Conservation (phyloP, 2,888 invertebrate species). For the Drosophila formosana region DNA sequence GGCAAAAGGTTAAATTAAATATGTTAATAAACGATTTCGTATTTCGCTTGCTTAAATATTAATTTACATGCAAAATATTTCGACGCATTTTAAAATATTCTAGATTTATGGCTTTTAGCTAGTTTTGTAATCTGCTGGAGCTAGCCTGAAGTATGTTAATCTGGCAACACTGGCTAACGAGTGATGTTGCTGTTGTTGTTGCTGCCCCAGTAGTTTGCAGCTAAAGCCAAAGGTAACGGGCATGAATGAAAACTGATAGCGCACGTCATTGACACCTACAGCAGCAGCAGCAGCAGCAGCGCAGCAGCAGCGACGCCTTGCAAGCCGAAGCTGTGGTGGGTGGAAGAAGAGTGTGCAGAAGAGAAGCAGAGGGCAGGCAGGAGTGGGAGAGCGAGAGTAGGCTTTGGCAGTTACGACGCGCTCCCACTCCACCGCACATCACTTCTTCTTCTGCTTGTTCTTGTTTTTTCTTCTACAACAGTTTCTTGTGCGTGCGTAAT, state of each 20-base stretch:
- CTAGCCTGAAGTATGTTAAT: too few relatives aligned
- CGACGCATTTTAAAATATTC: too few relatives aligned
- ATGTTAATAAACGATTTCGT: too few relatives aligned
- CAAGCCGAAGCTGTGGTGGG: constrained; percentile 12
- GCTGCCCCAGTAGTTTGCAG: constrained; percentile 44
- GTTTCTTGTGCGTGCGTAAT: constrained; percentile 62
- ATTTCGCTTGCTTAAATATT: too few relatives aligned
- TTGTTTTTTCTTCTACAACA: not conserved
- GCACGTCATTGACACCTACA: constrained; percentile 79
- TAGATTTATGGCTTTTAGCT: too few relatives aligned
- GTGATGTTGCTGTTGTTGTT: constrained; percentile 12
- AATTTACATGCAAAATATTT: too few relatives aligned
- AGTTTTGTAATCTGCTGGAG: too few relatives aligned
- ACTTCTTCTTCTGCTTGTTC: not conserved
- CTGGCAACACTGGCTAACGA: too few relatives aligned
- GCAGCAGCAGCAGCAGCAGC: constrained; percentile 41
- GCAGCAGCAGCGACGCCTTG: constrained; percentile 13
- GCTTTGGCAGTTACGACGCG: constrained; percentile 23
- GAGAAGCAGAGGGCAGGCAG: not conserved
- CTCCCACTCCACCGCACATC: not conserved
- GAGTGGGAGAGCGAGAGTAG: constrained; percentile 1
- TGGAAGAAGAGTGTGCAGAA: constrained; percentile 1
- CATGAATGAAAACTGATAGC: constrained; percentile 79
- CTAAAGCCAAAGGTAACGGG: constrained; percentile 47
- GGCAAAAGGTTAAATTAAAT: too few relatives aligned